phyloP scores from a whole-genome alignment of 2,888 invertebrate species.

The Netelia melanura region DNA sequence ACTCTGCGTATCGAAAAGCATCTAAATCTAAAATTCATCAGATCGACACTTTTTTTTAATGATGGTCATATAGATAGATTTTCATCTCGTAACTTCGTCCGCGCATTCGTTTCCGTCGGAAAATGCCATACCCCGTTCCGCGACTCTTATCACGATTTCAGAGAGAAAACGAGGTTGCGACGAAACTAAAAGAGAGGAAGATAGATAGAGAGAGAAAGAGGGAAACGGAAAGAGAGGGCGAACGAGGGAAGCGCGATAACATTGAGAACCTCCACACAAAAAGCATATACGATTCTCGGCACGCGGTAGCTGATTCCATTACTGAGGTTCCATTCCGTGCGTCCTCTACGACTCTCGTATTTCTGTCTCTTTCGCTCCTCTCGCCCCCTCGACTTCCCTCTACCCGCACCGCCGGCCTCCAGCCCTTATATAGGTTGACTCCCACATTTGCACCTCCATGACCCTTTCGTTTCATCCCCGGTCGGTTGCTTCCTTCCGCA shows the following conservation, averaged over 20 bases:
- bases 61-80: neutral
- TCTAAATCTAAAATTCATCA: neutral
- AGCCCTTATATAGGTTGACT: constrained; percentile 33
- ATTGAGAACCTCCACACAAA: constrained; percentile 69
- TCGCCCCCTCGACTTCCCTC: neutral
- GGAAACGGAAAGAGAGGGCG: constrained; percentile 29
- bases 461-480: constrained; percentile 34
- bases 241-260: constrained; percentile 68
- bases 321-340: constrained; percentile 74
- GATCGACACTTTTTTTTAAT: neutral
- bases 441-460: constrained; percentile 44
- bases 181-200: constrained; percentile 36
- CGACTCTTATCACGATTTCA: constrained; percentile 38
- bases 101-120: neutral
- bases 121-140: constrained; percentile 9
- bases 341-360: constrained; percentile 47
- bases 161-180: constrained; percentile 29
- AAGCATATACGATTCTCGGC: constrained; percentile 75
- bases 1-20: neutral
- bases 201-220: constrained; percentile 16
- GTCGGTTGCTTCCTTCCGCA: constrained; percentile 32
- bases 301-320: constrained; percentile 80
- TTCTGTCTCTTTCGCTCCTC: constrained; percentile 47
- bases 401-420: neutral
- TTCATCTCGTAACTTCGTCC: constrained; percentile 18